phyloP scores from a whole-genome alignment of 2,797 vertebrate species.

The Sebastes melanostomus region DNA sequence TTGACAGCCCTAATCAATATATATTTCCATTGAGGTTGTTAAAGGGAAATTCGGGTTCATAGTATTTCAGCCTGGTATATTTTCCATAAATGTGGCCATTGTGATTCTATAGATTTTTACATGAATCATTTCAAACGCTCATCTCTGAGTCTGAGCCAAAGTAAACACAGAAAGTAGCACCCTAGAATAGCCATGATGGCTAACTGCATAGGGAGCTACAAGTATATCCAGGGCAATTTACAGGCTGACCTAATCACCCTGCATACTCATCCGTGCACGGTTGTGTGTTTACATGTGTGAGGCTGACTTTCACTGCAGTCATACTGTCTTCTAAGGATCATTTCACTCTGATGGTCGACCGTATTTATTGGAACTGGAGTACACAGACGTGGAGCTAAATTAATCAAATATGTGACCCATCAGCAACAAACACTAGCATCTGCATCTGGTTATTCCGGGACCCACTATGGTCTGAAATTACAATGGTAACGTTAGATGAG shows the following conservation, averaged over 20 bases:
- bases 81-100: neutral
- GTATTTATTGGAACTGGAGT: too few relatives aligned
- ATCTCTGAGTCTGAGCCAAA: too few relatives aligned
- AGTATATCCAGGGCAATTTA: accelerated
- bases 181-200: too few relatives aligned
- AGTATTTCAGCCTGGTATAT: neutral
- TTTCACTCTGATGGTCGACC: accelerated
- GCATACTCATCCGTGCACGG: accelerated
- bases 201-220: too few relatives aligned
- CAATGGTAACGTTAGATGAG: neutral
- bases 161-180: too few relatives aligned
- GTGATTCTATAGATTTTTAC: neutral
- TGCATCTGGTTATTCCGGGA: neutral
- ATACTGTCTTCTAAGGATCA: too few relatives aligned
- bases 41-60: neutral
- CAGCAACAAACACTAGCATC: neutral
- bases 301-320: too few relatives aligned
- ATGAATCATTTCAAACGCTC: neutral
- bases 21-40: neutral
- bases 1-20: too few relatives aligned
- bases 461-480: neutral
- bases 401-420: neutral
- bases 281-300: too few relatives aligned
- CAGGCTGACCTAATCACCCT: too few relatives aligned
- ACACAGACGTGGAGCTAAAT: too few relatives aligned